Conservation (phyloP, 2,113 vertebrate genomes). For the Lophotis ruficrista region DNA sequence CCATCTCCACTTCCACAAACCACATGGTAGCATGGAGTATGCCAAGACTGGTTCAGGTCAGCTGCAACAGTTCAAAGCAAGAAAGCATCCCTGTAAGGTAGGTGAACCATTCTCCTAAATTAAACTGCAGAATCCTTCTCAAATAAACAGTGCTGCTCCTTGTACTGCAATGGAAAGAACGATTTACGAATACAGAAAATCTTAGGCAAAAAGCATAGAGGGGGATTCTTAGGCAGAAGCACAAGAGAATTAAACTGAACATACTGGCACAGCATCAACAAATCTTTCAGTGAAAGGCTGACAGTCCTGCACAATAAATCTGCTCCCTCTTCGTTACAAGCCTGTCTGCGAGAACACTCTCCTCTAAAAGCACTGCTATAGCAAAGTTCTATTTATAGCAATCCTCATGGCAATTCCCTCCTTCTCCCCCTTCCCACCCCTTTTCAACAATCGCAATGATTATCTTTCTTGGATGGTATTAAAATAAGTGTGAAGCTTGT, state of each 20-base stretch:
- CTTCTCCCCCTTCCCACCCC: background rate
- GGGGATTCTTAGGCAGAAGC: constrained; percentile 7
- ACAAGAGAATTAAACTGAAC: constrained; percentile 31
- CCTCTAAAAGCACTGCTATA: constrained; percentile 40
- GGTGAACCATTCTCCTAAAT: background rate
- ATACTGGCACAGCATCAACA: constrained; percentile 39
- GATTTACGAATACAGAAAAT: background rate
- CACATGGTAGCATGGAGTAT: background rate
- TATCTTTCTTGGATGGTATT: background rate
- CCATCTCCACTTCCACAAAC: background rate
- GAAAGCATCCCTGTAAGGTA: background rate
- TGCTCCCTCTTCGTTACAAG: constrained; percentile 38
- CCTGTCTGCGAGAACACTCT: constrained; percentile 29
- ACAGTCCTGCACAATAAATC: constrained; percentile 58
- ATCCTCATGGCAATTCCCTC: background rate
- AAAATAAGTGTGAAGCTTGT: background rate
- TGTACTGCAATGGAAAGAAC: background rate
- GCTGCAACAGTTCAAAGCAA: background rate
- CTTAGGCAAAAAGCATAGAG: background rate
- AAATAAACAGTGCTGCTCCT: background rate
- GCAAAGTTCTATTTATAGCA: constrained; percentile 53
- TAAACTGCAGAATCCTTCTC: background rate
- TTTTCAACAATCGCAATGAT: background rate
- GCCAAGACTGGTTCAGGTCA: background rate
- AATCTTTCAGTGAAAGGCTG: constrained; percentile 43